Conservation (phyloP, 1,140 invertebrate species). For the Nasonia vitripennis region DNA sequence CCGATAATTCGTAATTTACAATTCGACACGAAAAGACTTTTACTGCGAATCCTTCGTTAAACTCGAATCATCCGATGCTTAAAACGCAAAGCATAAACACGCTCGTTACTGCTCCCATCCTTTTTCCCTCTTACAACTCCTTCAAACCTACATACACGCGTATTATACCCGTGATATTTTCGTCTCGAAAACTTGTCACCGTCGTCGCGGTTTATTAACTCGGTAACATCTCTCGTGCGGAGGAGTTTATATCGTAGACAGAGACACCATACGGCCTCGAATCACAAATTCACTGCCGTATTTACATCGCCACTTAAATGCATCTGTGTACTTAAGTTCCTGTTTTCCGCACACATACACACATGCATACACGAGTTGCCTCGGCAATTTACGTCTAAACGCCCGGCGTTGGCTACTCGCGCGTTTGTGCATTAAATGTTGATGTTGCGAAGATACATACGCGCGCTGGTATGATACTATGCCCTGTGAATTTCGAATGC, state of each 20-base stretch:
- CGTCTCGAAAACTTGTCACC: background rate
- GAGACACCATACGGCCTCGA: background rate
- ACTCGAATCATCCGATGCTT: background rate
- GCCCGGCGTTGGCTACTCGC: background rate
- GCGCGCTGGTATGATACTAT: too few relatives aligned
- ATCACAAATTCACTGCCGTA: constrained; percentile 35
- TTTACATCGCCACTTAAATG: constrained; percentile 31
- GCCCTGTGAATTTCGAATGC: background rate
- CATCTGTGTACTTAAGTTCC: constrained; percentile 16
- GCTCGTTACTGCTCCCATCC: too few relatives aligned
- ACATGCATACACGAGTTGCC: background rate
- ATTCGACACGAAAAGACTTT: background rate
- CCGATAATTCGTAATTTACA: background rate
- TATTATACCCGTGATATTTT: background rate
- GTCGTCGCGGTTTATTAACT: constrained; percentile 12
- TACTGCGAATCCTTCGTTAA: background rate
- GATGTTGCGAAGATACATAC: background rate
- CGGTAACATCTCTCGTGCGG: background rate
- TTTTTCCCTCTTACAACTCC: background rate
- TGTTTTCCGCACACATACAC: background rate
- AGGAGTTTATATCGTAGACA: background rate
- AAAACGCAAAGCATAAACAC: background rate
- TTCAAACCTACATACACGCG: background rate
- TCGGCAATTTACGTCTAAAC: constrained; percentile 35
- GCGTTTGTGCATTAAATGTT: constrained; percentile 6